Base-by-base conservation (phyloP, 2,888 invertebrate species). In the Stenodema calcarata region DNA sequence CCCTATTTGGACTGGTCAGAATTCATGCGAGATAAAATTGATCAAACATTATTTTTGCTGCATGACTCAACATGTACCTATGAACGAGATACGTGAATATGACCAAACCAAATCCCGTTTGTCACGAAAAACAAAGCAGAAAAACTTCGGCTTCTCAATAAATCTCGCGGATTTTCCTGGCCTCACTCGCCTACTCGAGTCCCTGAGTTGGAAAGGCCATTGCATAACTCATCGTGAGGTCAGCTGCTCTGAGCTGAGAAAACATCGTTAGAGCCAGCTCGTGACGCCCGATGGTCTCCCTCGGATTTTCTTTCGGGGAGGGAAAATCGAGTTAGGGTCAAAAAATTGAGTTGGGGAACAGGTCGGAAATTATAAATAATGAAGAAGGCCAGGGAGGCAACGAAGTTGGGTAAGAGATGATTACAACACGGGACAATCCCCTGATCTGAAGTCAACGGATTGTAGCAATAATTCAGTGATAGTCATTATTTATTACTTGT, bases 171-270 rank as follows among this genome's bases (percentile, higher is more conserved):
- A 23, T 62, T 62, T 62, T 62, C 62, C 62, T 47, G 11, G 27
- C 11, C 7, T 62, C 47, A 2, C 47, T 18, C 23, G 62, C 23
- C 62, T 62, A 62, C 62, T 23, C 11, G 62, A 23, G 62, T 23
- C 62, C 27, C 62, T 2, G 18, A 62, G 50, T n/a, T 50, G 50
- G 50, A 62, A 62, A 27, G 62, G 62, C 62, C 7, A 12, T 62
- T 62, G 62, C 62, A 62, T 62, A 62, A 62, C 62, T 62, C 62
- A 62, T 62, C 62, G 62, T 62, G 62, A 62, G 62, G 62, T 62
- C 62, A 62, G 62, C 54, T 16, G 18, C 7, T 27, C 62, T 62
- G 23, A 62, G 12, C 23, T 62, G 18, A 27, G 62, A 62, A 62
- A 62, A 62, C 62, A 62, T 62, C 62, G 62, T 62, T 62, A 62